Base-by-base conservation (phyloP, 2,888 invertebrate genomes). In the Sphaeridia pumilis region DNA sequence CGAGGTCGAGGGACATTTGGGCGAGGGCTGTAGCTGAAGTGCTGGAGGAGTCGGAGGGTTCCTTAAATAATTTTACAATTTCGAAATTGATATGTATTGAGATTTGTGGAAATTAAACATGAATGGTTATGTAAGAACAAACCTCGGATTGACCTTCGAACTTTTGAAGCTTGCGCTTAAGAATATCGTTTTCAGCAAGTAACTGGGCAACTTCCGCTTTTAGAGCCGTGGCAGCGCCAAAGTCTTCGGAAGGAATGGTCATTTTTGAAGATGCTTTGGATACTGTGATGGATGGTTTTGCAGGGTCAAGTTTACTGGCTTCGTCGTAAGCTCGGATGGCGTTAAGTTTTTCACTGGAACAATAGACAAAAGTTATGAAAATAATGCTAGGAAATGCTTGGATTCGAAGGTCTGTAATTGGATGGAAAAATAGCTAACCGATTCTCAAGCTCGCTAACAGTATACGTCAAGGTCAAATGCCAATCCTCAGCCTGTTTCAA, bases 401-500 rank as follows among this genome's bases (percentile, higher is more conserved):
- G n/a, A n/a, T n/a, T n/a, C n/a, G n/a, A n/a, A n/a, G n/a, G n/a
- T n/a, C n/a, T n/a, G n/a, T n/a, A n/a, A n/a, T n/a, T n/a, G n/a
- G n/a, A n/a, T n/a, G n/a, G n/a, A n/a, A n/a, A n/a, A n/a, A n/a
- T n/a, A n/a, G n/a, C n/a, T n/a, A 51, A 64, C 64, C 62, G 49
- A 47, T 75, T 74, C 66, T 75, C 74, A 46, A 77, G 67, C 63
- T 77, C 75, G 4, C 76, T 74, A 52, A 77, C 71, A 65, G 76
- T 74, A 10, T 73, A 73, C 49, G 71, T 70, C 14, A 77, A 69
- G 43, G 73, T 73, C 4, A 77, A 67, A 60, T 76, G 75, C 76
- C 76, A 77, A 64, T 75, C 73, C 65, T 78, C 75, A 12, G 76
- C 75, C 67, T 77, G 72, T 20, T 57, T 60, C 59, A 76, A 74